phyloP scores from a whole-genome alignment of 2,797 vertebrate genomes.

The Choloepus didactylus region DNA sequence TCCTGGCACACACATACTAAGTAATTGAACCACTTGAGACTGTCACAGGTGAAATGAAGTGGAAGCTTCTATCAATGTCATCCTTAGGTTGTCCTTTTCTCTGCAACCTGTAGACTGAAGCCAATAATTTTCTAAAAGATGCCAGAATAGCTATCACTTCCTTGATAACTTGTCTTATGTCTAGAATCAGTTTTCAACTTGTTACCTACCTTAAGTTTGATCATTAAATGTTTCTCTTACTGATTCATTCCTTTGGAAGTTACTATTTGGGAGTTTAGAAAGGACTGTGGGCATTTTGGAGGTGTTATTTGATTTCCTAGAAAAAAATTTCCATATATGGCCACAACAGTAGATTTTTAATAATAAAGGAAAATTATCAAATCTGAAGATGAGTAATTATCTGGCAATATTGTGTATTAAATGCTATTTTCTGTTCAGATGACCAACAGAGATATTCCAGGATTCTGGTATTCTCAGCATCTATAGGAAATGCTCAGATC shows the following conservation, averaged over 20 bases:
- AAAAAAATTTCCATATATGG: not conserved
- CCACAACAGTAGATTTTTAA: slow-evolving; percentile 48
- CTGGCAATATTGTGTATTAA: not conserved
- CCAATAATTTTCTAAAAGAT: slow-evolving; percentile 76
- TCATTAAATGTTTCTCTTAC: slow-evolving; percentile 59
- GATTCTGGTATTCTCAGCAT: not conserved
- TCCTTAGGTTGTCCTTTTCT: not conserved
- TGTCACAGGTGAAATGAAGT: slow-evolving; percentile 60
- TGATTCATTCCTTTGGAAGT: slow-evolving; percentile 77
- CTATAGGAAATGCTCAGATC: slow-evolving; percentile 49
- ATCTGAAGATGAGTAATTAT: not conserved
- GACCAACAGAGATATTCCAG: slow-evolving; percentile 11
- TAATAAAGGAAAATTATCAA: slow-evolving; percentile 54
- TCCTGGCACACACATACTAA: slow-evolving; percentile 14
- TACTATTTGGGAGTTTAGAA: slow-evolving; percentile 63
- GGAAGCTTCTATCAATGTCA: slow-evolving; percentile 13
- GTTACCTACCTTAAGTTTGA: slow-evolving; percentile 65
- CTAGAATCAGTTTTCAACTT: slow-evolving; percentile 81
- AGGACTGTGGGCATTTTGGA: slow-evolving; percentile 67
- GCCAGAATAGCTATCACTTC: slow-evolving; percentile 58
- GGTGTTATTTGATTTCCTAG: not conserved
- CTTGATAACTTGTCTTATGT: slow-evolving; percentile 82
- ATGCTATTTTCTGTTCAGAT: slow-evolving; percentile 20
- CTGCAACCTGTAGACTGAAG: slow-evolving; percentile 7
- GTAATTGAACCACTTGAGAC: slow-evolving; percentile 68